Evolutionary conservation across 2,113 vertebrate genomes (phyloP).

Genomic region (Archocentrus centrarchus): DNA sequence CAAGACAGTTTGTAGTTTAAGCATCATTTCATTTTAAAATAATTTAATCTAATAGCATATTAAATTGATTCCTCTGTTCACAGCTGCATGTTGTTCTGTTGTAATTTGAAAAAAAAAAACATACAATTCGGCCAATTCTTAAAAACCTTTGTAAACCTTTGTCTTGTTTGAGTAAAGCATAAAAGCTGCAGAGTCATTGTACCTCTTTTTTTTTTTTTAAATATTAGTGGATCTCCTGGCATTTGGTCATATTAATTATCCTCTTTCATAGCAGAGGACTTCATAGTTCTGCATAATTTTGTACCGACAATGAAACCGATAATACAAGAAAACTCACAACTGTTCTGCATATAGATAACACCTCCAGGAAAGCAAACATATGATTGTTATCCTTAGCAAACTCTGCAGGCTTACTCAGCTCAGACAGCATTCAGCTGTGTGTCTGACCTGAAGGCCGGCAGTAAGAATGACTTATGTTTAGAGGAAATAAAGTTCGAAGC

Average conservation of each 20-base stretch:
- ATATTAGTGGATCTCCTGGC: background rate
- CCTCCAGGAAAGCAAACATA: constrained; percentile 24
- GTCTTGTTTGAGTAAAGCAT: background rate
- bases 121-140: too few relatives aligned
- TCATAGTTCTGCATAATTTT: background rate
- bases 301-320: background rate
- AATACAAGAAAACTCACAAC: constrained; percentile 1
- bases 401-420: constrained; percentile 13
- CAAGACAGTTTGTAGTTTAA: background rate
- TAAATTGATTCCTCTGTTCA: background rate
- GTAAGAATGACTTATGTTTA: constrained; percentile 20
- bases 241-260: background rate
- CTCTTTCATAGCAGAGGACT: background rate
- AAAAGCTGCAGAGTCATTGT: background rate
- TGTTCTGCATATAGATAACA: background rate
- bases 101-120: background rate
- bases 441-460: constrained; percentile 34
- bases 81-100: background rate
- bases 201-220: too few relatives aligned
- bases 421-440: constrained; percentile 32
- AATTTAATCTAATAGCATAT: background rate
- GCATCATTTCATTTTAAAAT: background rate
- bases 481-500: constrained; percentile 54
- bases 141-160: too few relatives aligned
- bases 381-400: background rate